Base-by-base conservation (phyloP, 2,888 invertebrate genomes). In the Rhyacophila evoluta region DNA sequence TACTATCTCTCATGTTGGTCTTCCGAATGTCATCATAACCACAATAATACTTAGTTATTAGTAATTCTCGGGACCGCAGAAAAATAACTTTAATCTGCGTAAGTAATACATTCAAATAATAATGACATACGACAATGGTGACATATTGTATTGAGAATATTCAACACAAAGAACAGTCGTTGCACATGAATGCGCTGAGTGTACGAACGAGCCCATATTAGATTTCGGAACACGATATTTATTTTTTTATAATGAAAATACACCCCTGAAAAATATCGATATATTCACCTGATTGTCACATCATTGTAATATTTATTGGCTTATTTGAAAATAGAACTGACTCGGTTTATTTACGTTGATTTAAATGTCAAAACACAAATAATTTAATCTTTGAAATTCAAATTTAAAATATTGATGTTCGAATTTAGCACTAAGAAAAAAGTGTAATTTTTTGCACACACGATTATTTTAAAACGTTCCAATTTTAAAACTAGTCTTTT, bases 221-320 rank as follows among this genome's bases (percentile, higher is more conserved):
- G 15, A 70, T 74, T 74, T 68, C n/a, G 33, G 70, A 70, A 38
- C 70, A 70, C 70, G 70, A 19, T 41, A 28, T 71, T 38, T 19
- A 19, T 29, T 67, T 15, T n/a, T 25, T 19, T 11, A 75, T 41
- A 70, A 15, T 70, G 33, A 28, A 33, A 67, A 74, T 55, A 73
- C 39, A 28, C 41, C 25, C 55, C 11, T 27, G 27, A 67, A 37
- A 19, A 12, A 68, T 15, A 12, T 25, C 25, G 37, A 1, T 75
- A 12, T 75, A 69, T 75, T 39, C 72, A 73, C 39, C 38, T 15
- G 28, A 75, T 69, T 38, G 75, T 75, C 75, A 75, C 70, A 39
- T 29, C 28, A 41, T 70, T 6, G 29, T 12, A 10, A 68, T 36
- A 67, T 55, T 25, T 55, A 19, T 55, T 55, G 15, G 19, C 19